Conservation (phyloP, 2,888 invertebrate genomes). For the Imbricaverruca yamaguchii region DNA sequence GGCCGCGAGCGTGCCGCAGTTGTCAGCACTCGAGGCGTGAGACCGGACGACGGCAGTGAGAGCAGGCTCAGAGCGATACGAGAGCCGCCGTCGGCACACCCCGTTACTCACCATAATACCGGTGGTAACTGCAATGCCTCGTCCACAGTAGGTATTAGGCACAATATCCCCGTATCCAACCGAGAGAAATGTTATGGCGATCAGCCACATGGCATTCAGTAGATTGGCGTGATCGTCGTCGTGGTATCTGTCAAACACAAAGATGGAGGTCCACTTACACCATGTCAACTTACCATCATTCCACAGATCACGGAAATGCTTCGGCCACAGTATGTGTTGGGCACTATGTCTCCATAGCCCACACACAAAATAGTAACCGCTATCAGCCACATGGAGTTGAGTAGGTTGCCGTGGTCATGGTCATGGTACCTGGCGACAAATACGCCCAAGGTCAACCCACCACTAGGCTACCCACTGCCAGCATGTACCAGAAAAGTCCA, state of each 20-base stretch:
- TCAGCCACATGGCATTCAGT: conserved; percentile 99
- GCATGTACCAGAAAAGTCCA: neutral
- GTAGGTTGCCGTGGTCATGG: conserved; percentile 94
- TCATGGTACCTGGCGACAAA: conserved; percentile 77
- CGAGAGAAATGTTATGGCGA: conserved; percentile 99
- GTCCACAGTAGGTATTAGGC: conserved; percentile 99
- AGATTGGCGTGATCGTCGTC: conserved; percentile 98
- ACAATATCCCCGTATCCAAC: conserved; percentile 99
- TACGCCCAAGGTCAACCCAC: conserved; percentile 17
- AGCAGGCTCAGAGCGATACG: no score
- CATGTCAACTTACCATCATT: conserved; percentile 83
- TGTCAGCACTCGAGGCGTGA: no score
- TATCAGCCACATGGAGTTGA: conserved; percentile 99
- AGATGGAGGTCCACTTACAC: neutral
- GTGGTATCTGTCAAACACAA: conserved; percentile 67
- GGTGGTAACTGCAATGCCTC: conserved; percentile 97
- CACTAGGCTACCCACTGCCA: conserved; percentile 3
- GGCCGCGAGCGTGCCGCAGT: no score
- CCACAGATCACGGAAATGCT: conserved; percentile 99
- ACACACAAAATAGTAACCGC: conserved; percentile 99
- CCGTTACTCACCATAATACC: conserved; percentile 93
- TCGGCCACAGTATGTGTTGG: conserved; percentile 99
- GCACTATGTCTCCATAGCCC: conserved; percentile 99
- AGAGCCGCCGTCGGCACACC: no score
- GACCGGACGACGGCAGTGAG: no score